Evolutionary conservation across 1,140 invertebrate species (phyloP).

Genomic region (Platyura marginata): DNA sequence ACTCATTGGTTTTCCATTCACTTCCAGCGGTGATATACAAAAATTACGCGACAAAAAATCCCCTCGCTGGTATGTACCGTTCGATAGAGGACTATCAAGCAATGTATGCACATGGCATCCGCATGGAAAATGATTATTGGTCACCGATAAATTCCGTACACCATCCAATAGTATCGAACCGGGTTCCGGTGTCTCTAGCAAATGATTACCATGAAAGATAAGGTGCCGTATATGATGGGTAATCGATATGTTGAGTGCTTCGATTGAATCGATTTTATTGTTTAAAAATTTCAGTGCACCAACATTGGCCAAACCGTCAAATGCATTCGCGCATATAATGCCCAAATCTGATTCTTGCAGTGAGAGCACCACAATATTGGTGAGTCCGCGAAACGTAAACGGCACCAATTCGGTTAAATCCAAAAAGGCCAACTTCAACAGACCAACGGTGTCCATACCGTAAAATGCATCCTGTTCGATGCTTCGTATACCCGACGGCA

Average conservation of each 20-base stretch:
- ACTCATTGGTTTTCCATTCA: conserved; percentile 52
- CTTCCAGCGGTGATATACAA: conserved; percentile 66
- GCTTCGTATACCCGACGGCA: conserved; percentile 53
- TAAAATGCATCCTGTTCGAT: conserved; percentile 62
- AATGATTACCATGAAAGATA: conserved; percentile 60
- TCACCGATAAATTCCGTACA: conserved; percentile 44
- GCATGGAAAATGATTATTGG: conserved; percentile 65
- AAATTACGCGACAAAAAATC: conserved; percentile 59
- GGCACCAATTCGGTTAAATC: conserved; percentile 46
- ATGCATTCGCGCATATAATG: conserved; percentile 46
- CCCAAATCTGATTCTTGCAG: conserved; percentile 66
- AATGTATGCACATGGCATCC: conserved; percentile 62
- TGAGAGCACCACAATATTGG: conserved; percentile 47
- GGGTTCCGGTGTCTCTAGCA: conserved; percentile 48
- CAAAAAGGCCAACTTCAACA: conserved; percentile 63
- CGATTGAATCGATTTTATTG: conserved; percentile 65
- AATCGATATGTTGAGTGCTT: conserved; percentile 43
- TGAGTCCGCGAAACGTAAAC: conserved; percentile 55
- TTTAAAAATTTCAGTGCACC: conserved; percentile 53
- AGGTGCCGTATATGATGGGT: conserved; percentile 47
- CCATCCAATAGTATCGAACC: conserved; percentile 42
- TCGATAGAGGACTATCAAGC: conserved; percentile 47
- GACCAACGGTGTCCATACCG: conserved; percentile 55
- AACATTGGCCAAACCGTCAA: conserved; percentile 46
- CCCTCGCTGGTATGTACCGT: conserved; percentile 31